Evolutionary conservation across 2,888 invertebrate genomes (phyloP), one percentile per base, ranked within the genome.

Genomic region (Lamellibrachia satsuma): DNA sequence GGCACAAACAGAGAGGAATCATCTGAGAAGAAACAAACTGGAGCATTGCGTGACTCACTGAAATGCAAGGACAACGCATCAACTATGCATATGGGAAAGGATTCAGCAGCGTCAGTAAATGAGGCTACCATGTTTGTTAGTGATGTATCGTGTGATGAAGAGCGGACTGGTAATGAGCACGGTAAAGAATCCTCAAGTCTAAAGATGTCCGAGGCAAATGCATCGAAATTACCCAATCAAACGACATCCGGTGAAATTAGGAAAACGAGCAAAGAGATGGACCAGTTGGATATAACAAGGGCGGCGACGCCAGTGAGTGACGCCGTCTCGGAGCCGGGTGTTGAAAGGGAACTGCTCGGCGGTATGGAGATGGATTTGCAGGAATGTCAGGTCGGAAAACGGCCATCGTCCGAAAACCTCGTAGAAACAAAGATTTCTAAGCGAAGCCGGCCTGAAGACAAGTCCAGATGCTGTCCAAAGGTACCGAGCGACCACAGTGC

Each of bases 371-470:
- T 57, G 52, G 57, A 75, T 7, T 27, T 92, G 27, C 22, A 75
- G 52, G 75, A 57, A 52, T 22, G 39, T 91, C 27, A 15, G 7
- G n/a, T 92, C 27, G 39, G 57, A 22, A 27, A 27, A 51, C 52
- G 52, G 15, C 52, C 91, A n/a, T 91, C 91, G 91, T 52, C 91
- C 39, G 91, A 91, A n/a, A 91, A 52, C n/a, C 91, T 52, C n/a
- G 27, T 92, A 22, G 92, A 55, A 2, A 57, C 75, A 55, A 90
- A 92, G 22, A 75, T 92, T 90, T 27, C 27, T 8, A 57, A 39
- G 8, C 75, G 75, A 9, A 27, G 75, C 90, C 91, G 52, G 91
- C 52, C 52, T 91, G 52, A 52, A 52, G 60, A 92, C 27, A 75
- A 52, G 90, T 15, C 60, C 4, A 1, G 15, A 22, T 60, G 60